Base-by-base conservation (phyloP, 1,140 invertebrate species). In the Araneus ventricosus region DNA sequence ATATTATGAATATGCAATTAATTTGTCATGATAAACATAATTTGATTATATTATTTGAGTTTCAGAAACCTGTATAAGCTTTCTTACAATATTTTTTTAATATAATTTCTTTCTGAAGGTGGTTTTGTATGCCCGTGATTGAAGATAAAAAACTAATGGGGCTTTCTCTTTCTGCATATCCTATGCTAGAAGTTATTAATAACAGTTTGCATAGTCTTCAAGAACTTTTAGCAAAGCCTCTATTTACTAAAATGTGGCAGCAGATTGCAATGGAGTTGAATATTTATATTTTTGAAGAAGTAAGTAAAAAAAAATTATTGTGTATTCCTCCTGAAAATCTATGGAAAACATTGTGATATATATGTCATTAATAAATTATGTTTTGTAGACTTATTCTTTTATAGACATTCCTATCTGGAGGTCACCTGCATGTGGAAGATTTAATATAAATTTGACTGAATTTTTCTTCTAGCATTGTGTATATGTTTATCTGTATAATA, bases 221-320 rank as follows among this genome's bases (percentile, higher is more conserved):
- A 85, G 96, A 97, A 93, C 95, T 95, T 52, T 95, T 98, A 24
- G 96, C 97, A 57, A 95, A 96, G 84, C 96, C 96, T 63, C 94
- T 97, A 20, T 97, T 97, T 95, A 96, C 95, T 41, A 95, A 95
- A 94, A 96, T 97, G 87, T 97, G 97, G 96, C 96, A 97, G 80
- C 95, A 96, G 63, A 96, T 98, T 85, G 97, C 97, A 10, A 95
- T 96, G 39, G 96, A 97, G 95, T 95, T 98, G 17, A 97, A 97
- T 95, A 96, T 96, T 94, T 98, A 97, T 95, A 95, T 98, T n/a
- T 96, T 97, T 93, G 97, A 97, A 93, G 97, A 97, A 94, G 95
- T 96, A 94, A 94, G 92, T 88, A 27, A 88, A 75, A 90, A n/a
- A 41, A 1, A n/a, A n/a, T n/a, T n/a, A n/a, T n/a, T n/a, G n/a